These are phyloP conservation scores for Crepidodera aurea DNA, from an alignment of 2,888 invertebrate genomes.

Conservation along the genomic window DNA sequence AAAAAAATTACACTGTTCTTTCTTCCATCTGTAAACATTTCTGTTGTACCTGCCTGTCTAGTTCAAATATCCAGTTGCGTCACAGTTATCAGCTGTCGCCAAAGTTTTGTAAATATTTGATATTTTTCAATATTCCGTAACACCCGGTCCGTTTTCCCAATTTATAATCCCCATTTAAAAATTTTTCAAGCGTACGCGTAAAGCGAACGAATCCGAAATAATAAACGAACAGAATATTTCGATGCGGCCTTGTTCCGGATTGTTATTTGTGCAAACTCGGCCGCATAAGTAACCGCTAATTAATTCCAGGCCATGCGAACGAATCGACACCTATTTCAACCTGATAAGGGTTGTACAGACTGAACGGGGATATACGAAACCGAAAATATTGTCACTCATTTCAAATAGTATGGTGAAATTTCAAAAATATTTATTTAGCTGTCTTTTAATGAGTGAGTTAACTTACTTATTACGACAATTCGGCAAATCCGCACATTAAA, in stretches of 20 bases:
- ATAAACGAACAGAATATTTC: background rate
- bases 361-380: slow-evolving; percentile 12
- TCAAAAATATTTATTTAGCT: too few species aligned
- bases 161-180: background rate
- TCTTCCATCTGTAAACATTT: too few species aligned
- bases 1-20: too few species aligned
- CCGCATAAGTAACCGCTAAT: slow-evolving; percentile 9
- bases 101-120: too few species aligned
- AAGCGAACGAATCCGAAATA: background rate
- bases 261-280: slow-evolving; percentile 5
- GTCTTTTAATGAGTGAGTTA: too few species aligned
- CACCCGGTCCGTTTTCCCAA: background rate
- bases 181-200: background rate
- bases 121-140: background rate
- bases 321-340: slow-evolving; percentile 11
- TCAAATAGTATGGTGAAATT: background rate
- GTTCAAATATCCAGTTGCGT: too few species aligned
- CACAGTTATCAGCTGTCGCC: too few species aligned
- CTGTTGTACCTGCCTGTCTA: too few species aligned
- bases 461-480: too few species aligned
- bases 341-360: slow-evolving; percentile 14
- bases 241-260: background rate
- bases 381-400: slow-evolving; percentile 15
- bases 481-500: too few species aligned
- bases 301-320: slow-evolving; percentile 11